Base-by-base conservation (phyloP, 1,140 invertebrate genomes). In the Oppia nitens region DNA sequence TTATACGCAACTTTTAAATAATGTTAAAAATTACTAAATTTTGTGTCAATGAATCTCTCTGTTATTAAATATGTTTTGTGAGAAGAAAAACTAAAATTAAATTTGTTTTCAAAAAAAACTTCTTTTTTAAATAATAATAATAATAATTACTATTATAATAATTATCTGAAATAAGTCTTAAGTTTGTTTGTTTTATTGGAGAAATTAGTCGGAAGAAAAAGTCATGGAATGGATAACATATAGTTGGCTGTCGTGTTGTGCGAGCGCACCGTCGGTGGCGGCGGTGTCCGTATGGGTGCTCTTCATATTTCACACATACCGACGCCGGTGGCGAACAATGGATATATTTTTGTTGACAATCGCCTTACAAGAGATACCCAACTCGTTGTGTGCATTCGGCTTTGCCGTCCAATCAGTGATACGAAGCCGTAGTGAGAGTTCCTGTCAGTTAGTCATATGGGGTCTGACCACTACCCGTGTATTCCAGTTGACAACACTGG, bases 321-420 rank as follows among this genome's bases (percentile, higher is more conserved):
- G 76, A 17, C 66, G 70, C 0, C 67, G 71, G 24, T 73, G 78
- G 69, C 66, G 76, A 23, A 73, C 74, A n/a, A 72, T 78, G 60
- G 78, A 79, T 55, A 69, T 78, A 23, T 74, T 79, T 32, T 66
- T 78, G 17, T 70, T 77, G 17, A 73, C 75, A 17, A 64, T 78
- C 3, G 66, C 75, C 51, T 64, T 69, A 0, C 67, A 75, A 62
- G 73, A 76, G 45, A 66, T 78, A 29, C 68, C 72, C 6, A 71
- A 73, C 62, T 74, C 77, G 47, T 62, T 73, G 2, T 75, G 72
- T 26, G 66, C 74, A 2, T 69, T 77, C 24, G 65, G 70, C 12
- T 74, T 72, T 60, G 70, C 76, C 2, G 71, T 65, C 23, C 69
- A 77, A 27, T 72, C 71, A 26, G 70, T 78, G 28, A 70, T 78